Evolutionary conservation across 2,797 vertebrate species (phyloP).

Genomic region (Poecilia wingei): DNA sequence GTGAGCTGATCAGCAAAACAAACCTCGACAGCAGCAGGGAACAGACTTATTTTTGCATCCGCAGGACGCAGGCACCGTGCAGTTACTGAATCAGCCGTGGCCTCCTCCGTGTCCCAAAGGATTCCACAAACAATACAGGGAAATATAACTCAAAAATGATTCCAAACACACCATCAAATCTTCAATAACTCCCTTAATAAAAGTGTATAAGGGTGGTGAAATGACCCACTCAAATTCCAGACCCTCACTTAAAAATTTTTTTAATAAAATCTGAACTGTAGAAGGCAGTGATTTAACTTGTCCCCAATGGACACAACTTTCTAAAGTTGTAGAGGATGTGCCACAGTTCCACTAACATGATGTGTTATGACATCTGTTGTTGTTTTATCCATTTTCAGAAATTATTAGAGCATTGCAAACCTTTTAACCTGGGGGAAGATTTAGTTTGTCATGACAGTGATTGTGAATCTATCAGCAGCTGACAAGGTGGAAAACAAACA

Average conservation of each 20-base stretch:
- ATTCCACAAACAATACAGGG: background rate
- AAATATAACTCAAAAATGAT: background rate
- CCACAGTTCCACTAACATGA: background rate
- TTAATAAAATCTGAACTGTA: too few relatives aligned
- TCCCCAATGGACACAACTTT: background rate
- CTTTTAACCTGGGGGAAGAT: background rate
- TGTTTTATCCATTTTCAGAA: background rate
- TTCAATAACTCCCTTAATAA: background rate
- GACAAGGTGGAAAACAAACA: too few relatives aligned
- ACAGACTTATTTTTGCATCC: background rate
- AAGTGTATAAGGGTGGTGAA: background rate
- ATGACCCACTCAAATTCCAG: background rate
- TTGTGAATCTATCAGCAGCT: too few relatives aligned
- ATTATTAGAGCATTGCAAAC: background rate
- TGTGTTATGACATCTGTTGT: background rate
- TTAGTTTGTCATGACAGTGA: background rate
- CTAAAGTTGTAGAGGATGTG: background rate
- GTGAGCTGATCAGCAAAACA: background rate
- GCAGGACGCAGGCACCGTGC: background rate
- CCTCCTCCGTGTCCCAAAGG: background rate
- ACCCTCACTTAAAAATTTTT: background rate
- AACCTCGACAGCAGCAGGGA: background rate
- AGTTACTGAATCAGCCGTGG: background rate
- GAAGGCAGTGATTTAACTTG: background rate
- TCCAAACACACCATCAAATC: background rate